phyloP scores from a whole-genome alignment of 2,113 vertebrate genomes.

The Phrynosoma platyrhinos region DNA sequence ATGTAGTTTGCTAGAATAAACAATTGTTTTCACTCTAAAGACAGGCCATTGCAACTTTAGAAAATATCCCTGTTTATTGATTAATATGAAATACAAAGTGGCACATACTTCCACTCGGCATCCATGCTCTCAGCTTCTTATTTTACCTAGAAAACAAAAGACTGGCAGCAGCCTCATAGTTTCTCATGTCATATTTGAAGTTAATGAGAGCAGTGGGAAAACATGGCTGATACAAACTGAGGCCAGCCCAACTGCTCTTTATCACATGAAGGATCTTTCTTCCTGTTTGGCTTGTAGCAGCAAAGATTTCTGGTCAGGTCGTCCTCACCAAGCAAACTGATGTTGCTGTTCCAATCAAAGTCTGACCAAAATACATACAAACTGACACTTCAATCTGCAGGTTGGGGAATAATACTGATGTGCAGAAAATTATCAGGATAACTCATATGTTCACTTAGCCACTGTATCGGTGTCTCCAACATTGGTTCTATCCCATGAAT shows the following conservation, averaged over 20 bases:
- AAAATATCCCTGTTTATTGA: conserved; percentile 81
- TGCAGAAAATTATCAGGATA: conserved; percentile 99
- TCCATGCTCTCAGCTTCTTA: conserved; percentile 72
- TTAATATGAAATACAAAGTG: conserved; percentile 81
- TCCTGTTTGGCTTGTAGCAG: conserved; percentile 77
- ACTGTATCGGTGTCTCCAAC: conserved; percentile 96
- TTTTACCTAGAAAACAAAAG: conserved; percentile 77
- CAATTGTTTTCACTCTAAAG: conserved; percentile 77
- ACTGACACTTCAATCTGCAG: conserved; percentile 85
- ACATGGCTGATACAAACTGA: conserved; percentile 71
- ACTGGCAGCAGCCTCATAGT: conserved; percentile 72
- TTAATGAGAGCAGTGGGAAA: conserved; percentile 74
- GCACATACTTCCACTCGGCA: conserved; percentile 77
- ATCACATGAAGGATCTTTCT: conserved; percentile 76
- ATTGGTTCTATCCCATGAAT: conserved; percentile 97
- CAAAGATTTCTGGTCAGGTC: conserved; percentile 73
- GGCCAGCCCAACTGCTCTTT: conserved; percentile 72
- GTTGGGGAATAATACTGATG: conserved; percentile 89
- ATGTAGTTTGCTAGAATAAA: conserved; percentile 79
- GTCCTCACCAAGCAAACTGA: conserved; percentile 63
- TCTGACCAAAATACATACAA: conserved; percentile 42
- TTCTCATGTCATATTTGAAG: conserved; percentile 74
- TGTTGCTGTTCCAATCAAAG: conserved; percentile 68
- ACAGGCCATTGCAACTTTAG: conserved; percentile 75
- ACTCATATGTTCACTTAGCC: conserved; percentile 98